Evolutionary conservation across 2,113 vertebrate species (phyloP).

Genomic region (Tor tambroides): DNA sequence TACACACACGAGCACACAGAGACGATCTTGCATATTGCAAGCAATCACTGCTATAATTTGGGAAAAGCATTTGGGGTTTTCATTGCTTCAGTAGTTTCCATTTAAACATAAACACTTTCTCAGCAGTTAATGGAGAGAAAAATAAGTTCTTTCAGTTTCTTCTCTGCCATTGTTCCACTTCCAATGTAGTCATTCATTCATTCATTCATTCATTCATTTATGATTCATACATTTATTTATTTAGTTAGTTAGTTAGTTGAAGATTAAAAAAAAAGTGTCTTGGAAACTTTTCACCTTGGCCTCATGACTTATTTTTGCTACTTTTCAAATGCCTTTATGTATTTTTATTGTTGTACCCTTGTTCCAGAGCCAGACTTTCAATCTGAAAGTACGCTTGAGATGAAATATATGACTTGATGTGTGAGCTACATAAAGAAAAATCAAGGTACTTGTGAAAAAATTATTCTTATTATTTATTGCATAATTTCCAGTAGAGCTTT

Average conservation of each 20-base stretch:
- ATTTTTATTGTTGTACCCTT: neutral
- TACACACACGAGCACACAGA: conserved; percentile 24
- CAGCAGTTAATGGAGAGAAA: conserved; percentile 11
- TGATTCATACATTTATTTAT: neutral
- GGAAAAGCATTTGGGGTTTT: conserved; percentile 16
- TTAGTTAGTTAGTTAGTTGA: neutral
- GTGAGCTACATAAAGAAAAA: neutral
- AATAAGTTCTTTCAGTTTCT: neutral
- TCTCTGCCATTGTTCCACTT: neutral
- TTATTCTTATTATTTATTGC: no score
- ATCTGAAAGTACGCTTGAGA: neutral
- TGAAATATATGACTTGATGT: neutral
- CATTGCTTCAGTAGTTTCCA: conserved; percentile 16
- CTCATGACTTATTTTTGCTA: neutral
- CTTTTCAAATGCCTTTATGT: neutral
- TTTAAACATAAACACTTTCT: conserved; percentile 24
- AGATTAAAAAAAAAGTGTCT: neutral
- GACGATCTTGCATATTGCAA: conserved; percentile 39
- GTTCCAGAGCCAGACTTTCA: neutral
- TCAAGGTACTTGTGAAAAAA: neutral
- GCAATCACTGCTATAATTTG: conserved; percentile 34
- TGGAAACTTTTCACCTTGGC: neutral
- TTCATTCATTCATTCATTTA: no score
- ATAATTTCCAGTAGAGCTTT: neutral
- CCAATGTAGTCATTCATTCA: no score